Base-by-base conservation (phyloP, 1,140 invertebrate species). In the Ceratosolen solmsi region DNA sequence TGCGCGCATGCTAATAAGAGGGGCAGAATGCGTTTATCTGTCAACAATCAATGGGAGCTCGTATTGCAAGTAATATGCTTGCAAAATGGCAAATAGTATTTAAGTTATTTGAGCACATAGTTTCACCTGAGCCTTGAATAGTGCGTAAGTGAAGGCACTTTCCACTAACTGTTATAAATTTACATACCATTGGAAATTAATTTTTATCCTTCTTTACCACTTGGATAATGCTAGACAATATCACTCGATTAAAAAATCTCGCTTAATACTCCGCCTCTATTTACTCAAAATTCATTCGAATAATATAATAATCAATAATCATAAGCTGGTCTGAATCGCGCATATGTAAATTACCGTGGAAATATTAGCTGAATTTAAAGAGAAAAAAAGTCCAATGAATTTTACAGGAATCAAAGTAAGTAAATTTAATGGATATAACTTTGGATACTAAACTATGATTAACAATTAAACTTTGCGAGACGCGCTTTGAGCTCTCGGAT, bases 221-320 rank as follows among this genome's bases (percentile, higher is more conserved):
- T 22, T 54, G 0, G 13, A n/a, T 65, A 38, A 20, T 36, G 4
- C 20, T 15, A 36, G 27, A 36, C 15, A 30, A 33, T 36, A 20
- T 65, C 25, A 27, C 11, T 36, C 22, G n/a, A 38, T 9, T 22
- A 0, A 68, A 68, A n/a, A 38, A 38, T n/a, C 4, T 8, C 33
- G 33, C 13, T 38, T n/a, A 38, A 38, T 65, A 36, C 36, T 68
- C 20, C 3, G 2, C 13, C 17, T 33, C 2, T 20, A 63, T 33
- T 58, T 58, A n/a, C 2, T 3, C n/a, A 58, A 5, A 58, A 25
- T 58, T 58, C 54, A 58, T 58, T 58, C 25, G 25, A 58, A 58
- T 58, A 58, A 58, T 25, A 58, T n/a, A n/a, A 58, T 58, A 25
- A n/a, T n/a, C n/a, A 58, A 58, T 25, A 58, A 58, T n/a, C 54